phyloP scores from a whole-genome alignment of 2,113 vertebrate species.

The Zosterops hypoxanthus region DNA sequence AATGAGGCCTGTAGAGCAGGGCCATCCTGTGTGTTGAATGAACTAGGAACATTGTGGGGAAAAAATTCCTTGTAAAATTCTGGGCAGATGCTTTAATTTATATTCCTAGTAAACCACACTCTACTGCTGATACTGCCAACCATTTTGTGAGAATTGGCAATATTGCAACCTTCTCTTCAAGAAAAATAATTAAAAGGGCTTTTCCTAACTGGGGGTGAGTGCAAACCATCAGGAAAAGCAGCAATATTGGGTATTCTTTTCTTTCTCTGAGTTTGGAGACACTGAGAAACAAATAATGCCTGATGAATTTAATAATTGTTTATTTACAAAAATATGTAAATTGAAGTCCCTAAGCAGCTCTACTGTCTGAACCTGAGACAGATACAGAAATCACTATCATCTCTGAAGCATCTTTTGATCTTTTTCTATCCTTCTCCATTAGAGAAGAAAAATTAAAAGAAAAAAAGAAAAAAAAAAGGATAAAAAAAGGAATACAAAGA shows the following conservation, averaged over 20 bases:
- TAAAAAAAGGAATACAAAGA: not conserved
- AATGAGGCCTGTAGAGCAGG: not conserved
- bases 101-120: not conserved
- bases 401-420: not conserved
- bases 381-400: not conserved
- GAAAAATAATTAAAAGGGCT: not conserved
- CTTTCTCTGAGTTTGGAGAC: not conserved
- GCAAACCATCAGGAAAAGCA: not conserved
- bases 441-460: not conserved
- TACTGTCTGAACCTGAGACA: not conserved
- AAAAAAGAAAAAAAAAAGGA: too few relatives aligned
- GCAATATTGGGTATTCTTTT: not conserved
- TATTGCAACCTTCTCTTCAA: not conserved
- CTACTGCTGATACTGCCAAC: not conserved
- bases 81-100: not conserved
- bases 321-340: not conserved
- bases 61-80: not conserved
- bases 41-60: not conserved
- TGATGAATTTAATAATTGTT: not conserved
- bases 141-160: not conserved
- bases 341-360: not conserved
- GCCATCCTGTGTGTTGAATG: not conserved
- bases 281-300: not conserved
- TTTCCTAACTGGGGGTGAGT: not conserved
- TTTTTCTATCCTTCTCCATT: not conserved